Conservation (phyloP, 2,888 invertebrate genomes). For the Lasioglossum zephyrum region DNA sequence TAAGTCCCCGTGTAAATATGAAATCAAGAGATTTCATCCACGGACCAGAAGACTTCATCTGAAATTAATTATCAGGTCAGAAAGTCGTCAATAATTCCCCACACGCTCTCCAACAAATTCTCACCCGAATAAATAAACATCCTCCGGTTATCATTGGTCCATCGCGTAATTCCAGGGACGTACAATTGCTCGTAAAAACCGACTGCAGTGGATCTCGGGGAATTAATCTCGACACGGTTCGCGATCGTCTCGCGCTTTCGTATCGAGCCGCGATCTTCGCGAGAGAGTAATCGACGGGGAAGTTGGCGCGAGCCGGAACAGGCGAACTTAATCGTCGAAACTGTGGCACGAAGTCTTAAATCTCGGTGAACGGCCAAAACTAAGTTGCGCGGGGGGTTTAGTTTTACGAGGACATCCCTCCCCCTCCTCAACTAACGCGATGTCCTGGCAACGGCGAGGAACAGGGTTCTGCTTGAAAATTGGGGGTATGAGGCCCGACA, state of each 20-base stretch:
- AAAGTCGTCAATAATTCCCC: background rate
- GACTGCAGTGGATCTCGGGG: background rate
- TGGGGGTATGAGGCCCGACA: background rate
- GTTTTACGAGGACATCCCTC: conserved; percentile 39
- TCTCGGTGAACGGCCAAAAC: conserved; percentile 23
- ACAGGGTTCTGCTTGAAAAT: background rate
- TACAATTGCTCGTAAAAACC: conserved; percentile 1
- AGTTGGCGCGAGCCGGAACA: conserved; percentile 4
- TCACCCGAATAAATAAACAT: background rate
- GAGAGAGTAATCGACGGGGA: conserved; percentile 19
- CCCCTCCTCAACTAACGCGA: background rate
- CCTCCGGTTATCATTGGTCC: background rate
- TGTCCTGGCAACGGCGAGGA: background rate
- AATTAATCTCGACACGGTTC: conserved; percentile 15
- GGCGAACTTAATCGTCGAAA: conserved; percentile 45
- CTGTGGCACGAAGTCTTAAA: conserved; percentile 33
- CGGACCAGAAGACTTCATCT: background rate
- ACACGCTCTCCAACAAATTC: background rate
- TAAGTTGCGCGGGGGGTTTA: conserved; percentile 18
- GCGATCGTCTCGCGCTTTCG: background rate
- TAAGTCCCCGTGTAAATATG: too few species aligned
- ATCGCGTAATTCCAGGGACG: background rate
- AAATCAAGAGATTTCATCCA: background rate
- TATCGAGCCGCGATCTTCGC: background rate
- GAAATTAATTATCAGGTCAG: background rate